A percentile compares a stretch with the other conserved stretches of the same genome.
Conservation (phyloP, 64 coral and sea anemone genomes). For the Pachyseris speciosa region DNA sequence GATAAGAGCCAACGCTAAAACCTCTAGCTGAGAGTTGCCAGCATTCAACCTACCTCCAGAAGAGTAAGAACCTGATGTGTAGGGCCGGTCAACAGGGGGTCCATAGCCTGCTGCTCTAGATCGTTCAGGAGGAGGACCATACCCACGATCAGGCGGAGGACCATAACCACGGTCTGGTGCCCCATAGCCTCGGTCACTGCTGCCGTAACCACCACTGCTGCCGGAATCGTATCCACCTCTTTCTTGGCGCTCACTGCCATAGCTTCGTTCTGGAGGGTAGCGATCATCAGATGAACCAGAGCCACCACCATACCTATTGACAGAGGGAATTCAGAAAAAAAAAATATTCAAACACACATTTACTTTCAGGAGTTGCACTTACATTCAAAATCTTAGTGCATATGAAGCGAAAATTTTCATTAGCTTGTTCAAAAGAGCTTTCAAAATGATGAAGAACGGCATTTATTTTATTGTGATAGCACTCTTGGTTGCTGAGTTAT, state of each 20-base stretch:
- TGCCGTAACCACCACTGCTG: slow-evolving; percentile 16
- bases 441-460: too few relatives aligned
- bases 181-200: slow-evolving; percentile 58
- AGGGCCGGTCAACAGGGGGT: slow-evolving; percentile 18
- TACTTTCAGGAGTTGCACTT: too few relatives aligned
- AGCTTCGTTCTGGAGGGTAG: slow-evolving; percentile 39
- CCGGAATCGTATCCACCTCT: slow-evolving; percentile 56
- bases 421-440: too few relatives aligned
- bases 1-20: too few relatives aligned
- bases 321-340: not conserved
- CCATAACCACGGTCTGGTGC: slow-evolving; percentile 28
- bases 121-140: slow-evolving; percentile 65
- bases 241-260: slow-evolving; percentile 49
- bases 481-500: too few relatives aligned
- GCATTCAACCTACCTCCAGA: slow-evolving; percentile 28
- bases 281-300: slow-evolving; percentile 30
- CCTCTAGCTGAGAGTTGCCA: not conserved
- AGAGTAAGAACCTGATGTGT: slow-evolving; percentile 50
- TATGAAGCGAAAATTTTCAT: too few relatives aligned
- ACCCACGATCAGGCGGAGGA: slow-evolving; percentile 53
- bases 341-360: not conserved
- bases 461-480: too few relatives aligned
- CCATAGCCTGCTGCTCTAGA: slow-evolving; percentile 29
- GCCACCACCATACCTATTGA: slow-evolving; percentile 35
- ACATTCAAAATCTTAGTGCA: too few relatives aligned